Conservation (phyloP, 2,797 vertebrate genomes). For the Crenichthys baileyi region DNA sequence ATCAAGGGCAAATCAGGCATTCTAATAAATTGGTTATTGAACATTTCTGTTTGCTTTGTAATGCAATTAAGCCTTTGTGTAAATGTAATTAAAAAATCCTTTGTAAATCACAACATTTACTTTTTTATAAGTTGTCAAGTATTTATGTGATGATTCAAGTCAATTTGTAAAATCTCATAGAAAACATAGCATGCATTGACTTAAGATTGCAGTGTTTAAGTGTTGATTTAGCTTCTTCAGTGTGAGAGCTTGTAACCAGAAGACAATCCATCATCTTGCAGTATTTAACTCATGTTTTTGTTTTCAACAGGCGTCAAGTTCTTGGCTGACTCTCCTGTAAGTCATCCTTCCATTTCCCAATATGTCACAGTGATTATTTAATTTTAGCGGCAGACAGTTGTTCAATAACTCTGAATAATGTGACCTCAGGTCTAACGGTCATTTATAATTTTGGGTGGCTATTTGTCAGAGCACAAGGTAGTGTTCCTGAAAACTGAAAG, state of each 20-base stretch:
- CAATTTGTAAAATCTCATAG: not conserved
- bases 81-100: not conserved
- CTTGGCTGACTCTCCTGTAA: conserved; percentile 15
- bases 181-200: not conserved
- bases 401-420: not conserved
- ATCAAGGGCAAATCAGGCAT: not conserved
- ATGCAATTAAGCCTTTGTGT: not conserved
- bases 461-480: not conserved
- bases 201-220: not conserved
- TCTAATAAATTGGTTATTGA: not conserved
- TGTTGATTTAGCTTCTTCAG: not conserved
- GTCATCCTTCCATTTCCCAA: conserved; percentile 9
- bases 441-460: not conserved
- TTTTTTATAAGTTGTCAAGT: not conserved
- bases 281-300: conserved; percentile 17
- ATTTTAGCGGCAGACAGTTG: not conserved
- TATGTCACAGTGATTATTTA: not conserved
- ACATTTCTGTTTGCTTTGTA: not conserved
- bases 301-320: conserved; percentile 38
- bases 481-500: not conserved
- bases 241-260: not conserved
- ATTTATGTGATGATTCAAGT: not conserved
- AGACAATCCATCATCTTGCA: not conserved
- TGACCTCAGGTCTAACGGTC: not conserved
- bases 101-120: not conserved